These are phyloP conservation scores for Chiroxiphia lanceolata DNA, from an alignment of 2,797 vertebrate species.

Conservation along the genomic window DNA sequence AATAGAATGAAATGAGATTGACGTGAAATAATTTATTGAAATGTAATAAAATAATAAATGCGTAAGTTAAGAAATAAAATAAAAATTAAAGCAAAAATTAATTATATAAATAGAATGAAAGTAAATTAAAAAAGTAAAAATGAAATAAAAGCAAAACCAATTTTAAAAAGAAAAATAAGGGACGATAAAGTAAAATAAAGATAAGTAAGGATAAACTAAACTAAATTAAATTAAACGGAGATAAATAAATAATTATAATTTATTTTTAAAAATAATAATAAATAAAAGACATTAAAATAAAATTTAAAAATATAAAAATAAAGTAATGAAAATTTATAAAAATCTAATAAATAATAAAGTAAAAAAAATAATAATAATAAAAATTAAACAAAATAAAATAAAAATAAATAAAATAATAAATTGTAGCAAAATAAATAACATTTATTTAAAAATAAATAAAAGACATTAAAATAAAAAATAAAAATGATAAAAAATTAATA, in stretches of 20 bases:
- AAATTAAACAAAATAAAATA: background rate
- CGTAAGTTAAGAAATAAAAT: background rate
- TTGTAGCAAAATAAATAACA: too few relatives aligned
- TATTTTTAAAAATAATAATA: background rate
- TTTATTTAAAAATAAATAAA: too few relatives aligned
- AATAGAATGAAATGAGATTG: background rate
- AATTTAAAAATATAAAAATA: background rate
- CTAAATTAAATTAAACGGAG: too few relatives aligned
- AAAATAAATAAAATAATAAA: background rate
- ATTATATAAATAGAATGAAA: background rate
- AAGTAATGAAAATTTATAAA: slow-evolving; percentile 10
- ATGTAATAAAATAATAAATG: background rate
- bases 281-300: too few relatives aligned
- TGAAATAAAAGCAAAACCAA: background rate
- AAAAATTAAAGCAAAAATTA: background rate
- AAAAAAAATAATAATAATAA: too few relatives aligned
- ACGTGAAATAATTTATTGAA: background rate
- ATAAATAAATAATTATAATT: background rate
- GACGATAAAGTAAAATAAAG: background rate
- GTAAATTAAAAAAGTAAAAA: background rate
- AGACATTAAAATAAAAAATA: too few relatives aligned
- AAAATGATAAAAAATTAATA: background rate
- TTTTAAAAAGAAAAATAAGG: background rate
- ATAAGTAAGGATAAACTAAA: background rate
- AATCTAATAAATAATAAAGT: too few relatives aligned